Evolutionary conservation across 2,888 invertebrate genomes (phyloP).

Genomic region (Hyposoter didymator): DNA sequence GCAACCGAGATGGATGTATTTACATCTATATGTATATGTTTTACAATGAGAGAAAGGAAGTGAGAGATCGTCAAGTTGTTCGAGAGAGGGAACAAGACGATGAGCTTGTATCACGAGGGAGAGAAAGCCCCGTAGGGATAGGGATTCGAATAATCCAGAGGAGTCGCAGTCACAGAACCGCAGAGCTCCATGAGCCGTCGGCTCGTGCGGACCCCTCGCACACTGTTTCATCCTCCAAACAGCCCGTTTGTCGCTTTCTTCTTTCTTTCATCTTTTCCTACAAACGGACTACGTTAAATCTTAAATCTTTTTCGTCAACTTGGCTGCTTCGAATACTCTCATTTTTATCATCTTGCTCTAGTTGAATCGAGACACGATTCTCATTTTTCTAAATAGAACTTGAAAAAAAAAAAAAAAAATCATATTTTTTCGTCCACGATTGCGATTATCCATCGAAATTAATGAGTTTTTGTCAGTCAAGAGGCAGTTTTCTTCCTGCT

Average conservation of each 20-base stretch:
- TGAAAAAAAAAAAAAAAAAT: neutral
- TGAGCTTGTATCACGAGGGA: conserved; percentile 71
- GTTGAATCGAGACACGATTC: neutral
- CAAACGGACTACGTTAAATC: conserved; percentile 41
- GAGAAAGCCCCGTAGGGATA: conserved; percentile 77
- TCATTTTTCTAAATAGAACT: neutral
- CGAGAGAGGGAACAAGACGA: conserved; percentile 72
- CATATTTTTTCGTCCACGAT: neutral
- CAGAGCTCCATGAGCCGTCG: conserved; percentile 82
- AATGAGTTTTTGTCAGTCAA: neutral
- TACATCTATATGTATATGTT: conserved; percentile 17
- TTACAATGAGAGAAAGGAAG: conserved; percentile 67
- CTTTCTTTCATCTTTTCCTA: conserved; percentile 32
- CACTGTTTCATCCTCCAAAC: conserved; percentile 37
- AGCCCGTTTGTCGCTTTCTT: conserved; percentile 31
- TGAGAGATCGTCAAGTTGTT: conserved; percentile 64
- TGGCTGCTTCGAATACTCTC: neutral
- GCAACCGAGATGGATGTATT: conserved; percentile 75
- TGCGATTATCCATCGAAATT: neutral
- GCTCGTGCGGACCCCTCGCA: conserved; percentile 79
- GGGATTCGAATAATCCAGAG: conserved; percentile 81
- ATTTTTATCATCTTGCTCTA: neutral
- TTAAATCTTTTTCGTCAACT: conserved; percentile 22
- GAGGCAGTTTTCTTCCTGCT: neutral
- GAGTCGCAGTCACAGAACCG: conserved; percentile 77